Base-by-base conservation (phyloP, 2,113 vertebrate genomes). In the Neotoma lepida region DNA sequence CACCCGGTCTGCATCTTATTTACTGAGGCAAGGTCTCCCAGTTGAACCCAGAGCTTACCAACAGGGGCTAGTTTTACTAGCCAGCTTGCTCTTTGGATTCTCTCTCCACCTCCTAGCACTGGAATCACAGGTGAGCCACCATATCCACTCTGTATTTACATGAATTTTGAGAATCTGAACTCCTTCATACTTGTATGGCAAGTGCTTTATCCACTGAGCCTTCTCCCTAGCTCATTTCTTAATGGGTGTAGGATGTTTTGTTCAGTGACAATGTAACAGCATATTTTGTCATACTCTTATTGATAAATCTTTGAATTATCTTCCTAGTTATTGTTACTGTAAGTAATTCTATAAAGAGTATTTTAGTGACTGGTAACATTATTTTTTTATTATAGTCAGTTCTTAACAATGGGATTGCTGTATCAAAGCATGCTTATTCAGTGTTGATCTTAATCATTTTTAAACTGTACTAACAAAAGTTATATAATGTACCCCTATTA, bases 391-490 rank as follows among this genome's bases (percentile, higher is more conserved):
- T 85, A 73, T 15, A 51, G 26, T 51, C 24, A 88, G 14, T 39
- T 96, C 28, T 54, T 93, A 54, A 80, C 61, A 86, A 46, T 35
- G 17, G 8, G 73, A 90, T 66, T 87, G 0, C 17, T 64, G 3
- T 70, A 8, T 86, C n/a, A 76, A 89, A 94, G 0, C 13, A 71
- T 78, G 13, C 54, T 93, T 86, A 89, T 64, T 77, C 39, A 24
- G 46, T 86, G 33, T 73, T 95, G 20, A 88, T 88, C 81, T 93
- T 93, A 46, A 39, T 46, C 1, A 49, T 88, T 94, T 68, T 12
- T 88, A 91, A 86, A 56, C 58, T 35, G 7, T 4, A 54, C 26
- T 39, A 86, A 71, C 35, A 93, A 22, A 46, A 41, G 74, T 91
- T 66, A 51, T 0, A 46, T 7, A 56, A 81, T 92, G 41, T 22